Evolutionary conservation across 2,113 vertebrate genomes (phyloP).

Genomic region (Indicator maculatus): DNA sequence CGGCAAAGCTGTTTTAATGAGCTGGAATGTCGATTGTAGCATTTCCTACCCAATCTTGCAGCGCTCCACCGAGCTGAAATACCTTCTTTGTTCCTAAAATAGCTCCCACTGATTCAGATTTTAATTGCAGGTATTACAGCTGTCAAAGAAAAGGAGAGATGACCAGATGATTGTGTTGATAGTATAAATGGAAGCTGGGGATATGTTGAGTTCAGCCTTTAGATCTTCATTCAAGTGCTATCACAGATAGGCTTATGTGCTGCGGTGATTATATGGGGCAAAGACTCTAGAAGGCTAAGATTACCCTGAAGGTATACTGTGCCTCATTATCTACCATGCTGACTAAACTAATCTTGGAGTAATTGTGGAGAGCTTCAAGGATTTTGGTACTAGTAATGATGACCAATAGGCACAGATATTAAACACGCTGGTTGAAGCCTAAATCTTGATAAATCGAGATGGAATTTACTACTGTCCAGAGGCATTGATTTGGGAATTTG

Average conservation of each 20-base stretch:
- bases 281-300: background rate
- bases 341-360: slow-evolving; percentile 20
- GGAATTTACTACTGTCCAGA: background rate
- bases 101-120: slow-evolving; percentile 35
- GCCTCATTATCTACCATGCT: background rate
- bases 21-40: background rate
- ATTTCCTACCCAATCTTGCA: slow-evolving; percentile 11
- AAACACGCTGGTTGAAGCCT: background rate
- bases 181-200: slow-evolving; percentile 6
- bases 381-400: background rate
- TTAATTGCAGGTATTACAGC: slow-evolving; percentile 68
- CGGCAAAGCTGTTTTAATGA: slow-evolving; percentile 13
- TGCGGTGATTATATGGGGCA: background rate
- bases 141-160: slow-evolving; percentile 40
- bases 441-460: background rate
- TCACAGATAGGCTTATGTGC: background rate
- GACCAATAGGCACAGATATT: background rate
- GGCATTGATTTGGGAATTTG: background rate
- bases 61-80: background rate
- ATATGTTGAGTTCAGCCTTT: background rate
- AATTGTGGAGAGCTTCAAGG: background rate
- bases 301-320: background rate
- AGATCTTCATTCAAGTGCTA: background rate
- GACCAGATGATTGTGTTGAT: slow-evolving; percentile 33
- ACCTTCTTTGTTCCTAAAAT: slow-evolving; percentile 67